phyloP scores from a whole-genome alignment of 2,797 vertebrate species.

The Lycodopsis pacificus region DNA sequence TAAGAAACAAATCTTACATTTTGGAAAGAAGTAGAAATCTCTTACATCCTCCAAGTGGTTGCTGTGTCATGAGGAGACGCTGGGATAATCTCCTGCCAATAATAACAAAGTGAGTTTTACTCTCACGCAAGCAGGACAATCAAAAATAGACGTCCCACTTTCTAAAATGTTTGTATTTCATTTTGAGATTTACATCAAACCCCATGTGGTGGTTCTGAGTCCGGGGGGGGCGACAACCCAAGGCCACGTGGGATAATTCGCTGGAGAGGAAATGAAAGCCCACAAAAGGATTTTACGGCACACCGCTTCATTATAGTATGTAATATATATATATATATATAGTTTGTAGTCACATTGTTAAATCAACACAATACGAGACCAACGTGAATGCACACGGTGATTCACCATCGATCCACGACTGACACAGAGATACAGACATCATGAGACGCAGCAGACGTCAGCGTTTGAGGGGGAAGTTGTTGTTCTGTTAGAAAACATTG shows the following conservation, averaged over 20 bases:
- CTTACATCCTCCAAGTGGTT: not conserved
- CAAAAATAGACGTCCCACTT: too few species aligned
- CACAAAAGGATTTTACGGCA: not conserved
- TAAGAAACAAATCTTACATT: too few species aligned
- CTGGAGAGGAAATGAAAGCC: not conserved
- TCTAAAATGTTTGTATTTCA: constrained; percentile 3
- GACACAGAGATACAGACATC: too few species aligned
- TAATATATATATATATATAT: not conserved
- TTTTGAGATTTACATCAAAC: not conserved
- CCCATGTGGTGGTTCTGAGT: too few species aligned
- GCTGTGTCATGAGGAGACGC: not conserved
- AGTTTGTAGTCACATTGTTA: not conserved
- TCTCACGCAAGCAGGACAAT: not conserved
- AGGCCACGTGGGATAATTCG: not conserved
- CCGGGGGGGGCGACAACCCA: not conserved
- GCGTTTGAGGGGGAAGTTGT: not conserved
- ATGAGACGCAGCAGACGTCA: not conserved
- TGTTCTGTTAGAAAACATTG: not conserved
- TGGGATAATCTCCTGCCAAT: not conserved
- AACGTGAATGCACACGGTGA: not conserved
- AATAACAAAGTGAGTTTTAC: not conserved
- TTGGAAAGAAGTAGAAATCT: not conserved
- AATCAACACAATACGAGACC: not conserved
- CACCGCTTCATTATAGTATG: not conserved
- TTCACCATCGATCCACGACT: not conserved